phyloP scores from a whole-genome alignment of 2,113 vertebrate species.

The Stegastes partitus region DNA sequence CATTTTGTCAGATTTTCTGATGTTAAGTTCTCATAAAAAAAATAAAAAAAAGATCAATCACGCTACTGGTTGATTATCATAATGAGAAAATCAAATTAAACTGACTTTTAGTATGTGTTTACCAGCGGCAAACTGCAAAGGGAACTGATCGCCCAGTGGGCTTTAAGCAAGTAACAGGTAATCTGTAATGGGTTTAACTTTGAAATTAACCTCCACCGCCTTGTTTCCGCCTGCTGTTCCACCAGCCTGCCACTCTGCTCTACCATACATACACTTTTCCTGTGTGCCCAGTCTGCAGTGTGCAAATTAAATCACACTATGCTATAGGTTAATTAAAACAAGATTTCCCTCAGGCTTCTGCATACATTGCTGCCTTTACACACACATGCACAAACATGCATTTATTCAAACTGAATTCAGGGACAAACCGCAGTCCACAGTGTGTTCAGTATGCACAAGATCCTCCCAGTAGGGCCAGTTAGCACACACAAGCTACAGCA shows the following conservation, averaged over 20 bases:
- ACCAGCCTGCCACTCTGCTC: constrained; percentile 12
- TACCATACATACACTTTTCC: background rate
- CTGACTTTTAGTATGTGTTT: constrained; percentile 4
- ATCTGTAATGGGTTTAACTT: constrained; percentile 71
- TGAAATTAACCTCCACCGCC: constrained; percentile 68
- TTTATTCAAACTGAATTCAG: constrained; percentile 12
- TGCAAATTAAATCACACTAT: constrained; percentile 79
- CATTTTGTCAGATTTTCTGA: constrained; percentile 15
- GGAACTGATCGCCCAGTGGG: constrained; percentile 48
- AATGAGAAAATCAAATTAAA: background rate
- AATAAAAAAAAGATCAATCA: background rate
- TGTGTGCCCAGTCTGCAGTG: constrained; percentile 54
- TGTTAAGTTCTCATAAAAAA: background rate
- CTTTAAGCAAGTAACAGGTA: constrained; percentile 55
- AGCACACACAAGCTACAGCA: constrained; percentile 20
- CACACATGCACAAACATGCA: constrained; percentile 51
- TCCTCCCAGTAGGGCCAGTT: constrained; percentile 6
- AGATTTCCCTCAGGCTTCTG: constrained; percentile 72
- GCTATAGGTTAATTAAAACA: constrained; percentile 80
- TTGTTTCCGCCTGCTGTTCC: constrained; percentile 26
- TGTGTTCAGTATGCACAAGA: background rate
- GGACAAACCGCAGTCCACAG: constrained; percentile 18
- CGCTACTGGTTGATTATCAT: constrained; percentile 1
- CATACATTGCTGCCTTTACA: constrained; percentile 55
- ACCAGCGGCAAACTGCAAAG: constrained; percentile 5